Conservation (phyloP, 92 coral and sea anemone genomes). For the Metridium senile region DNA sequence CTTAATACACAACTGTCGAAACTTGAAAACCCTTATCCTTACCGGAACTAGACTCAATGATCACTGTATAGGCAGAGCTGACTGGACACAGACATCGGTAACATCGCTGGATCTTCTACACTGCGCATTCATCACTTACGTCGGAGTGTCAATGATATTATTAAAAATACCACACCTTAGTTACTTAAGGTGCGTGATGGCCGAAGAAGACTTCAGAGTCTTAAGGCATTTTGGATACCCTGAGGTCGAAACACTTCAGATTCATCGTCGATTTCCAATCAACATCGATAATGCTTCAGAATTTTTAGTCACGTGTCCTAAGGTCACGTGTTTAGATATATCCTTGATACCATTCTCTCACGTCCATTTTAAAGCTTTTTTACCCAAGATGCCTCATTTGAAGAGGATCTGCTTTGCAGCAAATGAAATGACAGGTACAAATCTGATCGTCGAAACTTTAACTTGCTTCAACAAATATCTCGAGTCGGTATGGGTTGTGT, state of each 20-base stretch:
- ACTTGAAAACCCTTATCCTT: slow-evolving; percentile 53
- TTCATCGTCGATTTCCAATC: slow-evolving; percentile 74
- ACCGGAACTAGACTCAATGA: slow-evolving; percentile 61
- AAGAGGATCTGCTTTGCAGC: slow-evolving; percentile 64
- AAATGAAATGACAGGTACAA: slow-evolving; percentile 64
- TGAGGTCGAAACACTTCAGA: slow-evolving; percentile 50
- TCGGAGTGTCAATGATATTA: slow-evolving; percentile 57
- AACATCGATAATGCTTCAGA: slow-evolving; percentile 60
- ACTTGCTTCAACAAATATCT: slow-evolving; percentile 37
- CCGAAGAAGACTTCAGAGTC: slow-evolving; percentile 60
- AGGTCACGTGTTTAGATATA: slow-evolving; percentile 61
- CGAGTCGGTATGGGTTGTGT: slow-evolving; percentile 50
- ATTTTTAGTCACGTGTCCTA: slow-evolving; percentile 59
- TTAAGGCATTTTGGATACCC: slow-evolving; percentile 53
- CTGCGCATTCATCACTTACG: slow-evolving; percentile 54
- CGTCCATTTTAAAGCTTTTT: slow-evolving; percentile 64
- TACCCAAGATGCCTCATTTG: slow-evolving; percentile 56
- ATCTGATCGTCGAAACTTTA: slow-evolving; percentile 51
- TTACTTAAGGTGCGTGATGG: slow-evolving; percentile 68
- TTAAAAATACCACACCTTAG: slow-evolving; percentile 67
- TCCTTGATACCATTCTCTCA: slow-evolving; percentile 77
- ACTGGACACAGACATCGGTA: slow-evolving; percentile 52
- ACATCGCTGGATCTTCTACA: slow-evolving; percentile 58
- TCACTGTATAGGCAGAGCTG: slow-evolving; percentile 22
- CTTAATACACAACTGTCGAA: slow-evolving; percentile 36